Base-by-base conservation (phyloP, 2,888 invertebrate species). In the Eutolmus rufibarbis region DNA sequence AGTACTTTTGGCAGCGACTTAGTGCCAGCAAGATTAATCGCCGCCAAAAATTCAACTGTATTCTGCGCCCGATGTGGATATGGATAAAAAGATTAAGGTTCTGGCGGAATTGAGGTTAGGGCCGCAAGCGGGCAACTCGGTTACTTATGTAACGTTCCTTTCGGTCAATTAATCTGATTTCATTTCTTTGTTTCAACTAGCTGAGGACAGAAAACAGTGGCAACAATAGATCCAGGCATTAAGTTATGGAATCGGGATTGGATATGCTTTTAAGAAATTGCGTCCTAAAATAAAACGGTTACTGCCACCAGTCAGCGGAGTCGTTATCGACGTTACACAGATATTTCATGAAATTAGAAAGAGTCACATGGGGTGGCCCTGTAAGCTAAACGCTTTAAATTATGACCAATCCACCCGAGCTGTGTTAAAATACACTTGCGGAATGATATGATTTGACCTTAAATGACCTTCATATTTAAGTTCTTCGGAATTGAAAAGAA, bases 1-100 rank as follows among this genome's bases (percentile, higher is more conserved):
- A 85, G 57, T 85, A 85, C 74, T 74, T 31, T 85, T 84, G 84
- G 84, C 84, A 85, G 28, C 85, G 74, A 74, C 43, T 43, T 84
- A 84, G 34, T 40, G 23, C 84, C 43, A 23, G 37, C n/a, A 85
- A 85, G 85, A 85, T 85, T 85, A 85, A 85, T 85, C 66, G 31
- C 74, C 66, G 66, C 66, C 66, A 66, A 19, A 66, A 66, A 28
- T 66, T 66, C 66, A 28, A 66, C 66, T 66, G 66, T 23, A 4
- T 28, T 14, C 66, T 66, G 66, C 28, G 9, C 66, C 28, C 66
- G 28, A 66, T 66, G 23, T 66, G 66, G 66, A 66, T 66, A 23
- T 66, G 66, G 66, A 66, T 66, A 66, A 66, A 66, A 66, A 66
- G 66, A 66, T 66, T 66, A 66, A 66, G 66, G 9, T 51, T 51